Evolutionary conservation across 2,113 vertebrate genomes (phyloP).

Genomic region (Aviceda subcristata): DNA sequence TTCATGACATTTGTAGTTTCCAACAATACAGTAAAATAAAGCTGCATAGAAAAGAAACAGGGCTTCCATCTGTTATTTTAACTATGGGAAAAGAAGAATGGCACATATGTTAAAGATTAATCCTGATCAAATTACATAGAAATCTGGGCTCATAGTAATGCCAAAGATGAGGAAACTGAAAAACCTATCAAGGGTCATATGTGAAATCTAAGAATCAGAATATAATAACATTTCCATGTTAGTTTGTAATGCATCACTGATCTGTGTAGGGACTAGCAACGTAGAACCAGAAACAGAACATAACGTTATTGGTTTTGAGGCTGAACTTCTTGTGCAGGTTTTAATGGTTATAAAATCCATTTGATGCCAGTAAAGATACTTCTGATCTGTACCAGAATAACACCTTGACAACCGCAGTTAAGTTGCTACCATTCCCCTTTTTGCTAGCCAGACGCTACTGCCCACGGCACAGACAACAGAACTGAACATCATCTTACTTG

Average conservation of each 20-base stretch:
- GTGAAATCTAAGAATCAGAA: neutral
- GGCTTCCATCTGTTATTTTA: neutral
- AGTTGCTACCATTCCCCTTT: neutral
- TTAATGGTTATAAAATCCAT: neutral
- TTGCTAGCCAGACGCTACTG: neutral
- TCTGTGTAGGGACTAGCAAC: neutral
- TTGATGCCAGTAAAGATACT: neutral
- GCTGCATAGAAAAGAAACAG: neutral
- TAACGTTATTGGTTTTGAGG: neutral
- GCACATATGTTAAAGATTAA: constrained; percentile 45
- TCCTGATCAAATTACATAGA: constrained; percentile 9
- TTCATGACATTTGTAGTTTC: neutral
- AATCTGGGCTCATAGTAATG: neutral
- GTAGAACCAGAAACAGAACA: neutral
- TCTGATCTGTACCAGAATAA: neutral
- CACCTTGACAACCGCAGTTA: neutral
- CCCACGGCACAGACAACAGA: neutral
- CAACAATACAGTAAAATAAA: neutral
- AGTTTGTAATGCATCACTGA: neutral
- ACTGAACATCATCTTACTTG: neutral
- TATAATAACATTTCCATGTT: neutral
- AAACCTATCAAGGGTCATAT: neutral
- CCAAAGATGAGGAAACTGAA: constrained; percentile 8
- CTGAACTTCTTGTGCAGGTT: neutral
- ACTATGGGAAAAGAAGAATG: constrained; percentile 15